These are phyloP conservation scores for Notothenia rossii DNA, from an alignment of 2,113 vertebrate species.

Conservation along the genomic window DNA sequence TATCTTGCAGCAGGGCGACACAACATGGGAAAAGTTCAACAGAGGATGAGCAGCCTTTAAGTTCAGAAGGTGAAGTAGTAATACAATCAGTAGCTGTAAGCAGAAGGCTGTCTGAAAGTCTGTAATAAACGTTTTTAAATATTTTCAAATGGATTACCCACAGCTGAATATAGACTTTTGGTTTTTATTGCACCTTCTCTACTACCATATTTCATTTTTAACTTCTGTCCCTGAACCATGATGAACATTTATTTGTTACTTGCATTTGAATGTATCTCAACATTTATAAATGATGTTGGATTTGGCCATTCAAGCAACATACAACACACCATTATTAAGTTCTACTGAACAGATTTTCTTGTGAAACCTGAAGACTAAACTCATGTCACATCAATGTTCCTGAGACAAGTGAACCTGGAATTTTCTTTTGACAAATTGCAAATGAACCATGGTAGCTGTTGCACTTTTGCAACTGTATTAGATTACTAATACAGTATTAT, in stretches of 20 bases:
- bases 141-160: slow-evolving; percentile 19
- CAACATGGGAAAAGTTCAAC: slow-evolving; percentile 29
- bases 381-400: slow-evolving; percentile 2
- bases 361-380: background rate
- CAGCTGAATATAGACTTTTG: background rate
- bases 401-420: slow-evolving; percentile 5
- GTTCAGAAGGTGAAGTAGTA: slow-evolving; percentile 14
- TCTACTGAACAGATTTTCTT: background rate
- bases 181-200: background rate
- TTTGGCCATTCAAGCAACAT: background rate
- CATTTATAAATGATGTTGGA: background rate
- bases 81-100: slow-evolving; percentile 14
- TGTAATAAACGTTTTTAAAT: background rate
- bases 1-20: slow-evolving; percentile 7
- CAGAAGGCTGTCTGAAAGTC: slow-evolving; percentile 12
- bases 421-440: slow-evolving; percentile 2
- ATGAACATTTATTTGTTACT: background rate
- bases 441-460: slow-evolving; percentile 10
- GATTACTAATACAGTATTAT: too few relatives aligned
- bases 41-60: slow-evolving; percentile 22
- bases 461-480: background rate
- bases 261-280: background rate
- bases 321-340: background rate
- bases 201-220: slow-evolving; percentile 1
- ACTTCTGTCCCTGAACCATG: background rate